Evolutionary conservation across 2,113 vertebrate genomes (phyloP).

Genomic region (Triplophysa rosa): DNA sequence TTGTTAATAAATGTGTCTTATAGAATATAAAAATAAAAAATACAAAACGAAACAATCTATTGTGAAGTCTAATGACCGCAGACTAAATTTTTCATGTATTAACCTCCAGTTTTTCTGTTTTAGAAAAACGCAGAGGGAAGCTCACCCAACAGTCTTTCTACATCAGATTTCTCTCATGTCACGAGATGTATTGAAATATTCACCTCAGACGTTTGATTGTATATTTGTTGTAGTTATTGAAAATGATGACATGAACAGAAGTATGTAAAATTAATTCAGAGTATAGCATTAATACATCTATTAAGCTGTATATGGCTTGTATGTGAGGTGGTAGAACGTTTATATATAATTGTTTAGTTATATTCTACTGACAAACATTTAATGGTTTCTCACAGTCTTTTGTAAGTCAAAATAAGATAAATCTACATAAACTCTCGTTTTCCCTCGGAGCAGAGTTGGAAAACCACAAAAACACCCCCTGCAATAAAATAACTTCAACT

Average conservation of each 20-base stretch:
- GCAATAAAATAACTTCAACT: background rate
- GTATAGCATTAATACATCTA: background rate
- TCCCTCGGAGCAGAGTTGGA: background rate
- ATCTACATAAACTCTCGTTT: background rate
- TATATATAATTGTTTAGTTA: constrained; percentile 20
- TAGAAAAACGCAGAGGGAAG: background rate
- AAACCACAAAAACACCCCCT: constrained; percentile 14
- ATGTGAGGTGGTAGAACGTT: constrained; percentile 8
- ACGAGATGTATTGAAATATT: background rate
- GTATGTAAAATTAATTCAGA: background rate
- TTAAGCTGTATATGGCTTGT: constrained; percentile 35
- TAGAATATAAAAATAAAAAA: constrained; percentile 75
- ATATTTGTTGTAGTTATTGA: background rate
- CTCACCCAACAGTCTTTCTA: background rate
- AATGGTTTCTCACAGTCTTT: constrained; percentile 7
- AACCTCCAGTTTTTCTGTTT: constrained; percentile 25
- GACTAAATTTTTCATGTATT: constrained; percentile 40
- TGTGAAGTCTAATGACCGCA: constrained; percentile 72
- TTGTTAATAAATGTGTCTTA: constrained; percentile 79
- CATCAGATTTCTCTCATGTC: background rate
- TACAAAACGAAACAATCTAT: constrained; percentile 72
- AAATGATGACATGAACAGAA: background rate
- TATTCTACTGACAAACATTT: constrained; percentile 25
- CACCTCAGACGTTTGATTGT: background rate
- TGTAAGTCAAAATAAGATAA: constrained; percentile 3